Evolutionary conservation across 2,113 vertebrate species (phyloP), one percentile per base, ranked within the genome.

Genomic region (Sitta europaea): DNA sequence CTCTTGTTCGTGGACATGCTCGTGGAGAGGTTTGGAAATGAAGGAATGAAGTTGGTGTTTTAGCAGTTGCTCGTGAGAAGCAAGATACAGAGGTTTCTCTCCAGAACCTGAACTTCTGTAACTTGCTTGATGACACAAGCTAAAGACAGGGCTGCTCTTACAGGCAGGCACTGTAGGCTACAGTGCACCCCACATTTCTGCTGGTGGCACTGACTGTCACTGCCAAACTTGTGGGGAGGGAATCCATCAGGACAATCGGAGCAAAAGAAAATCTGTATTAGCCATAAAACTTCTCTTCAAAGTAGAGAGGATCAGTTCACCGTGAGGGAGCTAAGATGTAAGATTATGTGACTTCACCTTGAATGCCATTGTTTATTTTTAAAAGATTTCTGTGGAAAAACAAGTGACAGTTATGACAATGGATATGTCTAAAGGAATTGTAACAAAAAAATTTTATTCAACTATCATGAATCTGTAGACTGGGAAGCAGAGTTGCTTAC

Each of bases 181-280:
- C 25, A 57, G n/a, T 0, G 0, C 18, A 63, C 5, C 17, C 29
- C 27, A 7, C 2, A 0, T 38, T 83, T 85, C 51, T 74, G 12
- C 13, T 74, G 16, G 7, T 67, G 66, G 14, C 40, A 28, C 42
- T 66, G 53, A 74, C 7, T 35, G 12, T n/a, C 40, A 47, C 0
- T 28, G 20, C 40, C n/a, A 40, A 86, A 40, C 38, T 4, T 33
- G 7, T 45, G 14, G 27, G 35, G 33, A 63, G 18, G 11, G 7
- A 70, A 57, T 73, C 35, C 45, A 36, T 36, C 54, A 47, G 43
- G 24, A 80, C 29, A 74, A 86, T 33, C 22, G 53, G 9, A 82
- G 40, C 12, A 61, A 65, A 63, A 88, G 27, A 19, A 90, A 81
- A 65, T 74, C 24, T 25, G 3, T 57, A 14, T n/a, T 29, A 47